Percentiles rank a stretch among this genome's conserved stretches.
These are phyloP conservation scores for Drosophila hydei DNA, from an alignment of 1,140 invertebrate species.

Conservation along the genomic window DNA sequence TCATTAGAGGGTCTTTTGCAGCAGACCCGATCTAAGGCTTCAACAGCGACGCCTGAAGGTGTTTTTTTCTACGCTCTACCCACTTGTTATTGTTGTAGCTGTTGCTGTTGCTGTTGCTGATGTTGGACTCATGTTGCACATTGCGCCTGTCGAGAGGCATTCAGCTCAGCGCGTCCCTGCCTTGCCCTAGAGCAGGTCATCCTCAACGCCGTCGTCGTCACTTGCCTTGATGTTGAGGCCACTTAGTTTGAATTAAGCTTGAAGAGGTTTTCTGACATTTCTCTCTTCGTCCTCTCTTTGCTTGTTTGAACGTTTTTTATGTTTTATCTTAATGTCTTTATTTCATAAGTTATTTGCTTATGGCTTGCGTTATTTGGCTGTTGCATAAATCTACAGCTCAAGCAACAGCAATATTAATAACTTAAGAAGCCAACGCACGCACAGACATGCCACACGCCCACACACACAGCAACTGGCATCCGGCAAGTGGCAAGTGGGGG, in stretches of 20 bases:
- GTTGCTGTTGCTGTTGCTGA: conserved; percentile 16
- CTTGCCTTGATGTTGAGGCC: conserved; percentile 73
- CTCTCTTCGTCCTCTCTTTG: conserved; percentile 8
- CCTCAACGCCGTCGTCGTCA: conserved; percentile 52
- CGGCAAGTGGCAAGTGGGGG: background rate
- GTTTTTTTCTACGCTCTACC: conserved; percentile 43
- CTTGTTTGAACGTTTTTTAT: conserved; percentile 33
- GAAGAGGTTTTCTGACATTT: conserved; percentile 57
- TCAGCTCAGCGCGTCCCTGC: conserved; percentile 47
- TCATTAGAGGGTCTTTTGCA: conserved; percentile 33
- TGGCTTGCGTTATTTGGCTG: conserved; percentile 51
- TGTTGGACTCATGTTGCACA: conserved; percentile 63
- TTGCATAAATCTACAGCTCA: conserved; percentile 69
- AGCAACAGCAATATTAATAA: conserved; percentile 57
- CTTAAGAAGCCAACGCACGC: conserved; percentile 37
- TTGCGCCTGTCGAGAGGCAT: conserved; percentile 75
- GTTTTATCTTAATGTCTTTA: conserved; percentile 48
- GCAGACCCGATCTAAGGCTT: background rate
- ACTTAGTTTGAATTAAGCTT: conserved; percentile 67
- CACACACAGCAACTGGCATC: too few species aligned
- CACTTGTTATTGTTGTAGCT: conserved; percentile 17
- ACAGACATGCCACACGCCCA: conserved; percentile 4
- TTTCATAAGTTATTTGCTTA: conserved; percentile 62
- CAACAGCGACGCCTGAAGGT: conserved; percentile 44
- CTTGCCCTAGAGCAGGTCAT: conserved; percentile 1